Evolutionary conservation across 2,797 vertebrate genomes (phyloP).

Genomic region (Sebastes elongatus): DNA sequence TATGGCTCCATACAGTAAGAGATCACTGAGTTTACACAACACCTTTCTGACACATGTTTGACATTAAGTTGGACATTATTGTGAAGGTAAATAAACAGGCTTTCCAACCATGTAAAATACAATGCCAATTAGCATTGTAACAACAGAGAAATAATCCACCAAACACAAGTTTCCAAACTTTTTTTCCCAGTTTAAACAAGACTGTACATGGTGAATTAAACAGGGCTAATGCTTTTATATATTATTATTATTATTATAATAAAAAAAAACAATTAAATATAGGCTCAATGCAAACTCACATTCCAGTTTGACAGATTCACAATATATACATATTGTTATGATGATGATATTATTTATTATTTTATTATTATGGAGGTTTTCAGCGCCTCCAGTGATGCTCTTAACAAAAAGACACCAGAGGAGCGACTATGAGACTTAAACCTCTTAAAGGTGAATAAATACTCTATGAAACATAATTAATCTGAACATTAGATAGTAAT

Average conservation of each 20-base stretch:
- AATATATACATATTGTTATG: not conserved
- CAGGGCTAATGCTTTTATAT: not conserved
- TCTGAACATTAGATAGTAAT: not conserved
- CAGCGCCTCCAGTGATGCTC: constrained; percentile 57
- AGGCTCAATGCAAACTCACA: rapidly evolving
- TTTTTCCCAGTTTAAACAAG: not conserved
- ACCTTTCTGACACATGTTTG: not conserved
- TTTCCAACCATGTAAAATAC: too few species aligned
- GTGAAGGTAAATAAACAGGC: too few species aligned
- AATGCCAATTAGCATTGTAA: too few species aligned
- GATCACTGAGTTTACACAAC: not conserved
- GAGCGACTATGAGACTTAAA: constrained; percentile 13
- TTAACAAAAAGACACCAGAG: constrained; percentile 58
- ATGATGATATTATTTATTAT: not conserved
- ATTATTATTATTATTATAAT: not conserved
- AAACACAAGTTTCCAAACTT: too few species aligned
- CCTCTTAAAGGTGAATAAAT: not conserved
- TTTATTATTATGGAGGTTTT: not conserved
- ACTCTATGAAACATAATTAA: not conserved
- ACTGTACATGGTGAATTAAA: not conserved
- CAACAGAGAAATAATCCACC: too few species aligned
- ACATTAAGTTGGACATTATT: not conserved
- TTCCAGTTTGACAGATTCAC: not conserved
- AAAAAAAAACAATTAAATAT: not conserved
- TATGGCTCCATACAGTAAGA: not conserved